Conservation (phyloP, 2,888 invertebrate genomes). For the Sialis fuliginosa region DNA sequence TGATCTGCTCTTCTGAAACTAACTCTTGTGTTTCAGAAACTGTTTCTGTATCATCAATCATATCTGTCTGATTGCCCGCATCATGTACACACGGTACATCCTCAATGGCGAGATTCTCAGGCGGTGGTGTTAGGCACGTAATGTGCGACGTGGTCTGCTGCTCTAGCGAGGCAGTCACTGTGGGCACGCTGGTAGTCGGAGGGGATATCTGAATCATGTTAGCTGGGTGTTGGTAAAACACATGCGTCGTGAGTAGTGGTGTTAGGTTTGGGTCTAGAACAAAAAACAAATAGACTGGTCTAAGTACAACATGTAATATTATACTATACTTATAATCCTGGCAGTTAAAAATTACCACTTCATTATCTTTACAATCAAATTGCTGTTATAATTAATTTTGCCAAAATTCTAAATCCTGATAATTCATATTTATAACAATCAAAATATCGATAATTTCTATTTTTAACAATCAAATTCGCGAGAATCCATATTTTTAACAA, state of each 20-base stretch:
- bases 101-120: conserved; percentile 20
- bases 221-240: conserved; percentile 32
- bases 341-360: too few species aligned
- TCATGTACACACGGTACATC: conserved; percentile 46
- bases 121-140: conserved; percentile 42
- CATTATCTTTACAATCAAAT: too few species aligned
- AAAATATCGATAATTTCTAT: too few species aligned
- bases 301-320: too few species aligned
- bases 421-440: too few species aligned
- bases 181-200: conserved; percentile 12
- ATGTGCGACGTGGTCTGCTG: conserved; percentile 29
- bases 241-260: conserved; percentile 33
- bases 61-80: conserved; percentile 70
- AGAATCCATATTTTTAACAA: too few species aligned
- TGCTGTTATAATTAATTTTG: too few species aligned
- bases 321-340: too few species aligned
- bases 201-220: conserved; percentile 21
- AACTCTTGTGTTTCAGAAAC: neutral
- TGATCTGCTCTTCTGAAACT: neutral
- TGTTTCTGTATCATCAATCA: conserved; percentile 36
- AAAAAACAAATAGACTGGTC: too few species aligned
- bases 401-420: too few species aligned
- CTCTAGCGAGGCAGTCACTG: conserved; percentile 19
- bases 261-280: conserved; percentile 26
- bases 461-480: too few species aligned